phyloP scores from a whole-genome alignment of 2,888 invertebrate genomes.

The Phengaris arion region DNA sequence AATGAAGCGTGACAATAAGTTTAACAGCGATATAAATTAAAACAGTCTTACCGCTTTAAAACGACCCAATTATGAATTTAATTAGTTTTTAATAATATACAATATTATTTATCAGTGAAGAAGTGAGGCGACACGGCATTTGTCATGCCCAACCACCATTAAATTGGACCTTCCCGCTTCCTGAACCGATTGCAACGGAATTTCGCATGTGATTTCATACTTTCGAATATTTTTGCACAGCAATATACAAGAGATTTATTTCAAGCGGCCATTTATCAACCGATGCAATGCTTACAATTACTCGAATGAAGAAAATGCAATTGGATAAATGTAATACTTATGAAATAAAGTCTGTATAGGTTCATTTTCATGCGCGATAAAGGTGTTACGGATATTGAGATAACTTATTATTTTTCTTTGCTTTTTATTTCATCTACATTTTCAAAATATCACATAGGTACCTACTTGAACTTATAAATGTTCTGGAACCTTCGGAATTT shows the following conservation, averaged over 20 bases:
- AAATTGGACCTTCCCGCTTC: conserved; percentile 74
- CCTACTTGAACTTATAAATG: too few relatives aligned
- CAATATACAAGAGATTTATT: conserved; percentile 28
- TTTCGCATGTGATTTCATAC: conserved; percentile 44
- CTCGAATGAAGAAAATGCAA: conserved; percentile 23
- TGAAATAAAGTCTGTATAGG: conserved; percentile 40
- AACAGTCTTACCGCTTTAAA: conserved; percentile 23
- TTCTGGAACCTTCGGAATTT: too few relatives aligned
- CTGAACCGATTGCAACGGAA: conserved; percentile 68
- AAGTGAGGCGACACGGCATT: conserved; percentile 60
- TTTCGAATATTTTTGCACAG: conserved; percentile 35
- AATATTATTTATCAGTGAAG: conserved; percentile 41
- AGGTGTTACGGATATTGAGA: background rate
- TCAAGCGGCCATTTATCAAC: conserved; percentile 29
- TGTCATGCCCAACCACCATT: conserved; percentile 72
- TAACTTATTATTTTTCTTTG: background rate
- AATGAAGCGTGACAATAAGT: background rate
- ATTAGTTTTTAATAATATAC: conserved; percentile 36
- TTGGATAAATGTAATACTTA: conserved; percentile 22
- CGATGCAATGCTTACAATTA: conserved; percentile 29
- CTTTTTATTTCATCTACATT: too few relatives aligned
- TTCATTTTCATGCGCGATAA: conserved; percentile 20
- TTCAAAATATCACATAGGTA: too few relatives aligned
- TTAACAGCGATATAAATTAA: conserved; percentile 9
- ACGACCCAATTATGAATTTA: conserved; percentile 30